Evolutionary conservation across 1,140 invertebrate species (phyloP).

Genomic region (Riptortus pedestris): DNA sequence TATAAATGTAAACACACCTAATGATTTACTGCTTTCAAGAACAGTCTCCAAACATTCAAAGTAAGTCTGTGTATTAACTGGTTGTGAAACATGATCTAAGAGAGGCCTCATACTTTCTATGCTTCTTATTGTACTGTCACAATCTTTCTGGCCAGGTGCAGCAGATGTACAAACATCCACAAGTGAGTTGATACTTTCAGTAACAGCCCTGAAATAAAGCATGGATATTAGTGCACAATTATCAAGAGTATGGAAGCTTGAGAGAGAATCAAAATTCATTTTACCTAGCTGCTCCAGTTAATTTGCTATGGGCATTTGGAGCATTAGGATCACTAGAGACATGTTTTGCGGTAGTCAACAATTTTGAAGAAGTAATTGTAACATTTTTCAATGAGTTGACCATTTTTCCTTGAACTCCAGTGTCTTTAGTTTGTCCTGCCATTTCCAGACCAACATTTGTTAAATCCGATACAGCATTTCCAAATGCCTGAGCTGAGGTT

Average conservation of each 20-base stretch:
- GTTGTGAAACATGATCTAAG: constrained; percentile 76
- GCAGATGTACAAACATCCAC: constrained; percentile 62
- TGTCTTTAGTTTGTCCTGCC: constrained; percentile 63
- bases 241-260: constrained; percentile 23
- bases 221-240: too few species aligned
- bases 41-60: constrained; percentile 90
- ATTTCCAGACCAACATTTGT: constrained; percentile 69
- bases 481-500: constrained; percentile 62
- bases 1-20: too few species aligned
- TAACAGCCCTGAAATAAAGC: constrained; percentile 63
- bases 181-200: constrained; percentile 84
- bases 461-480: constrained; percentile 64
- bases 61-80: constrained; percentile 79
- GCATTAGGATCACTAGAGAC: constrained; percentile 79
- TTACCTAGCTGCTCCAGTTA: constrained; percentile 69
- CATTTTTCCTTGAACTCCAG: constrained; percentile 62
- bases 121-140: constrained; percentile 88
- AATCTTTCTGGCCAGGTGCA: constrained; percentile 84
- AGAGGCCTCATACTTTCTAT: constrained; percentile 76
- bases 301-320: constrained; percentile 80
- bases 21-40: constrained; percentile 82
- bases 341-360: constrained; percentile 77
- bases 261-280: background rate
- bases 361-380: constrained; percentile 74
- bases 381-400: constrained; percentile 77